Evolutionary conservation across 2,888 invertebrate genomes (phyloP).

Genomic region (Chorisops tibialis): DNA sequence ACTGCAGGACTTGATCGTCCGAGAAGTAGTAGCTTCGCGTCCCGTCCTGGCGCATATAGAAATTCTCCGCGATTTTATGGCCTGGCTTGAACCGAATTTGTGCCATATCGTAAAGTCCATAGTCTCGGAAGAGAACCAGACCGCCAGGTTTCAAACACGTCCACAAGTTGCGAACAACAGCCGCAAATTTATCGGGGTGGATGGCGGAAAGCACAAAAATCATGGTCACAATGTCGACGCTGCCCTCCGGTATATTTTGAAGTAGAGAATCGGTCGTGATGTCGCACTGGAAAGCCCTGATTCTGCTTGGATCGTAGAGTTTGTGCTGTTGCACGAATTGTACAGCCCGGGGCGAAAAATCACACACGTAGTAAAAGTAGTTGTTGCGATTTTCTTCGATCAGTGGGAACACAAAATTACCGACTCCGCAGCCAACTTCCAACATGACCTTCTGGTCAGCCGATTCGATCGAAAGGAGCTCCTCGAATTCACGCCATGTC

Average conservation of each 20-base stretch:
- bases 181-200: slow-evolving; percentile 76
- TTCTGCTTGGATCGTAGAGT: slow-evolving; percentile 61
- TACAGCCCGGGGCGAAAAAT: slow-evolving; percentile 87
- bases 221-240: slow-evolving; percentile 78
- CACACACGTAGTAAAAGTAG: slow-evolving; percentile 81
- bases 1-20: slow-evolving; percentile 61
- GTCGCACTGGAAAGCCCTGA: slow-evolving; percentile 82
- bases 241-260: slow-evolving; percentile 53
- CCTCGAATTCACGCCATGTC: slow-evolving; percentile 92
- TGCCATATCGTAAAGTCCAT: slow-evolving; percentile 94
- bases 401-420: slow-evolving; percentile 92
- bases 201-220: slow-evolving; percentile 96
- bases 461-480: slow-evolving; percentile 55
- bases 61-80: slow-evolving; percentile 86
- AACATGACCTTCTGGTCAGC: slow-evolving; percentile 45
- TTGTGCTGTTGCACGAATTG: slow-evolving; percentile 73
- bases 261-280: slow-evolving; percentile 66
- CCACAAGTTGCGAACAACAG: slow-evolving; percentile 63
- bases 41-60: slow-evolving; percentile 95
- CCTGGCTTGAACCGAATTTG: slow-evolving; percentile 91
- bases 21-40: slow-evolving; percentile 86
- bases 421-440: slow-evolving; percentile 95
- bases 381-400: slow-evolving; percentile 70
- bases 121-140: slow-evolving; percentile 83
- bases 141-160: slow-evolving; percentile 71